phyloP scores from a whole-genome alignment of 2,797 vertebrate genomes.

The Enteromius viviparus region DNA sequence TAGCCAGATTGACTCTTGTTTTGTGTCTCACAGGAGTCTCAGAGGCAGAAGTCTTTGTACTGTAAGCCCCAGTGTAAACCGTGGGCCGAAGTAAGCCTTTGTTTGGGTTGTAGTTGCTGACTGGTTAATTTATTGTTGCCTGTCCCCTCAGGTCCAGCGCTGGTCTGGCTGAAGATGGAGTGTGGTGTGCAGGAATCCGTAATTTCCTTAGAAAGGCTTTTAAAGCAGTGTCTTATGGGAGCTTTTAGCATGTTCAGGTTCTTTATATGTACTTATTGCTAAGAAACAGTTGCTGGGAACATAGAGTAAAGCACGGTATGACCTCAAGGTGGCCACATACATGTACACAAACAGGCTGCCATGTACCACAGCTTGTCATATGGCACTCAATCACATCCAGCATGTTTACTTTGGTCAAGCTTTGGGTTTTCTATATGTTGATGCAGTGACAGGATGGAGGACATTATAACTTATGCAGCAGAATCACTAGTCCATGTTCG shows the following conservation, averaged over 20 bases:
- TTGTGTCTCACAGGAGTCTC: background rate
- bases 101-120: conserved; percentile 35
- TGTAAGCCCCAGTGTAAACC: background rate
- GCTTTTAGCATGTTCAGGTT: conserved; percentile 25
- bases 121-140: conserved; percentile 25
- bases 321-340: conserved; percentile 46
- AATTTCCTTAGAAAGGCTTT: conserved; percentile 29
- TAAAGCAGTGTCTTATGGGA: conserved; percentile 11
- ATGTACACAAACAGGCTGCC: conserved; percentile 37
- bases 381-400: conserved; percentile 28
- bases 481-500: conserved; percentile 16
- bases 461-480: conserved; percentile 32
- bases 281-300: conserved; percentile 5
- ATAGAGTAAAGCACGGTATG: background rate
- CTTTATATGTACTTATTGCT: background rate
- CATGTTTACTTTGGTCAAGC: conserved; percentile 48
- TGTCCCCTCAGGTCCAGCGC: conserved; percentile 25
- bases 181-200: conserved; percentile 33
- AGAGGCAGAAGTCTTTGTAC: conserved; percentile 5
- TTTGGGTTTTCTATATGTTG: conserved; percentile 24
- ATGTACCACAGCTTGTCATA: conserved; percentile 46
- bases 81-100: conserved; percentile 2
- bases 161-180: conserved; percentile 31
- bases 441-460: conserved; percentile 40
- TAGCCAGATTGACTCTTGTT: background rate